These are phyloP conservation scores for Tillus elongatus DNA, from an alignment of 2,888 invertebrate species.

Conservation along the genomic window DNA sequence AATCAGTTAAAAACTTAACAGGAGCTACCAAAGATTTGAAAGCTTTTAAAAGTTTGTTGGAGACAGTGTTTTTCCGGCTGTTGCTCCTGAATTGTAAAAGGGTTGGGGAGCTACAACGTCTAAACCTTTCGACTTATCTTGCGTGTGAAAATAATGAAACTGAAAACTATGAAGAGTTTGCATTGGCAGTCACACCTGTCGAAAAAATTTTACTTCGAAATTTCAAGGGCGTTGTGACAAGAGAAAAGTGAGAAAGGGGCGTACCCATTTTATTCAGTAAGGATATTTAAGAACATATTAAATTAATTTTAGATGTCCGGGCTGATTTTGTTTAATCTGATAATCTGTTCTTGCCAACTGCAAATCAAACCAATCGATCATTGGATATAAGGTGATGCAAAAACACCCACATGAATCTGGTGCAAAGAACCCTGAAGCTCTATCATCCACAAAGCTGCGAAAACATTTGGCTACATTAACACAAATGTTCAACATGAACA, in stretches of 20 bases:
- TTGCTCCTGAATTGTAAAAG: conserved; percentile 5
- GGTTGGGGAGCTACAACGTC: conserved; percentile 3
- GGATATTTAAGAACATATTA: conserved; percentile 12
- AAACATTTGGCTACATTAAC: conserved; percentile 14
- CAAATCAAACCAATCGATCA: conserved; percentile 3
- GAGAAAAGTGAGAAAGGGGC: conserved; percentile 15
- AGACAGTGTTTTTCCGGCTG: conserved; percentile 3
- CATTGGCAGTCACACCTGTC: conserved; percentile 19
- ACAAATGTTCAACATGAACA: conserved; percentile 13
- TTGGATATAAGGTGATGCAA: conserved; percentile 13
- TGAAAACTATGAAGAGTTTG: conserved; percentile 5
- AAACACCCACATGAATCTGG: conserved; percentile 11
- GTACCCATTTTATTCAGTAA: conserved; percentile 14
- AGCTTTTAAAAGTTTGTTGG: conserved; percentile 12
- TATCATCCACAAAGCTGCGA: conserved; percentile 11
- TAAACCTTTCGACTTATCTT: not conserved
- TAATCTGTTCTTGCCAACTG: conserved; percentile 10
- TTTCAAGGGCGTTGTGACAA: conserved; percentile 12
- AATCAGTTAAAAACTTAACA: conserved; percentile 7
- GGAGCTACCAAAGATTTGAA: conserved; percentile 7
- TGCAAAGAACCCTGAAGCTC: conserved; percentile 11
- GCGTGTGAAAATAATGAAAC: not conserved
- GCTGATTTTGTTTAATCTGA: conserved; percentile 5
- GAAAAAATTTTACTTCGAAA: conserved; percentile 14
- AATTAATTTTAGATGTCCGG: conserved; percentile 9